phyloP scores from a whole-genome alignment of 2,797 vertebrate genomes.

The Darevskia nairensis region DNA sequence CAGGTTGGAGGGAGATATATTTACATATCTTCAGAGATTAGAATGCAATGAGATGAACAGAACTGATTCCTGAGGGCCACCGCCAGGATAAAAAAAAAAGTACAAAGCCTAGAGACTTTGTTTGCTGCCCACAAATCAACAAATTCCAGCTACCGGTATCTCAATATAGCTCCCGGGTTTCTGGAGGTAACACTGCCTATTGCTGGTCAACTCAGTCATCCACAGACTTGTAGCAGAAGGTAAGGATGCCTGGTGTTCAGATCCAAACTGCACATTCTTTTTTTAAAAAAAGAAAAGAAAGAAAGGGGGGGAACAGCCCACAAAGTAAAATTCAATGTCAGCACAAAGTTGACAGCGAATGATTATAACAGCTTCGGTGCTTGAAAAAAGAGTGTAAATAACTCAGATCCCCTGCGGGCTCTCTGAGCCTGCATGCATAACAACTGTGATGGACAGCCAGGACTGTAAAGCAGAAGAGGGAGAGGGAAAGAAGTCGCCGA shows the following conservation, averaged over 20 bases:
- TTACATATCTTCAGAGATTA: constrained; percentile 71
- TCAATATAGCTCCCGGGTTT: constrained; percentile 77
- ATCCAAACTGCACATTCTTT: constrained; percentile 79
- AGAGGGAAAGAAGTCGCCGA: constrained; percentile 67
- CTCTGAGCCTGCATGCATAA: constrained; percentile 86
- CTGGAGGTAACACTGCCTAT: constrained; percentile 69
- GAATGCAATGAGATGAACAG: constrained; percentile 65
- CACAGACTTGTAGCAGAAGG: constrained; percentile 79
- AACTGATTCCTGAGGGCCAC: constrained; percentile 74
- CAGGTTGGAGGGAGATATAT: constrained; percentile 63
- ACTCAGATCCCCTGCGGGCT: constrained; percentile 91
- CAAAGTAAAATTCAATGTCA: constrained; percentile 87
- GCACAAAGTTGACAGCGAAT: constrained; percentile 93
- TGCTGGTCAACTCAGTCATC: constrained; percentile 80
- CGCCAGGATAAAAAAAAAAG: constrained; percentile 66
- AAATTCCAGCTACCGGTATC: constrained; percentile 71
- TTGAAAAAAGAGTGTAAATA: constrained; percentile 94
- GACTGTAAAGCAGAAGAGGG: constrained; percentile 69
- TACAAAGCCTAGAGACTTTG: constrained; percentile 74
- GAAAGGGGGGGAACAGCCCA: constrained; percentile 48
- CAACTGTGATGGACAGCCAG: constrained; percentile 86
- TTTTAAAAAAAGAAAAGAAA: constrained; percentile 4
- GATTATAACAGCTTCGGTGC: constrained; percentile 90
- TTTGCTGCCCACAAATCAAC: constrained; percentile 79
- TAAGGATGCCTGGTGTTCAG: constrained; percentile 81